phyloP scores from a whole-genome alignment of 2,113 vertebrate species.

The Alouatta palliata region DNA sequence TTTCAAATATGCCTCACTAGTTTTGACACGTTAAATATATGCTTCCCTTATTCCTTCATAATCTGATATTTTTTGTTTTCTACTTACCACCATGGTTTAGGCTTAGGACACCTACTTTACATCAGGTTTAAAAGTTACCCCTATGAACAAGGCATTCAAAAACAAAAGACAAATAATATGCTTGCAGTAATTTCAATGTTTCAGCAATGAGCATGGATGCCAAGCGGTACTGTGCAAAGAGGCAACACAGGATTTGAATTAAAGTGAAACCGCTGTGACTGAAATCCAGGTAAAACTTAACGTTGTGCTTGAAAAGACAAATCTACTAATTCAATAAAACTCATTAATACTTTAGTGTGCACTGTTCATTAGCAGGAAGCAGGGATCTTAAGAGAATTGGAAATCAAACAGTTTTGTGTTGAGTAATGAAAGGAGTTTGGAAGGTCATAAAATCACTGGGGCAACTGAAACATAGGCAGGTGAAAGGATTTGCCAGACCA shows the following conservation, averaged over 20 bases:
- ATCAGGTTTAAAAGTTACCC: neutral
- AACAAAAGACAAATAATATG: neutral
- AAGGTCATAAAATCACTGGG: neutral
- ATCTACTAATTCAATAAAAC: neutral
- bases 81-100: neutral
- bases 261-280: neutral
- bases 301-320: neutral
- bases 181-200: neutral
- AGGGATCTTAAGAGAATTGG: neutral
- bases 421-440: neutral
- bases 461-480: neutral
- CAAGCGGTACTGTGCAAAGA: neutral
- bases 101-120: neutral
- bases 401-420: neutral
- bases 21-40: neutral
- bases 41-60: neutral
- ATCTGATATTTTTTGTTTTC: neutral
- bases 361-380: neutral
- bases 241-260: neutral
- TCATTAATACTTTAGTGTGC: neutral
- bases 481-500: neutral
- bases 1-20: neutral
- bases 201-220: neutral
- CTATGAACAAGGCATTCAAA: neutral
- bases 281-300: neutral